phyloP scores from a whole-genome alignment of 2,113 vertebrate genomes.

The Chrysochloris asiatica region DNA sequence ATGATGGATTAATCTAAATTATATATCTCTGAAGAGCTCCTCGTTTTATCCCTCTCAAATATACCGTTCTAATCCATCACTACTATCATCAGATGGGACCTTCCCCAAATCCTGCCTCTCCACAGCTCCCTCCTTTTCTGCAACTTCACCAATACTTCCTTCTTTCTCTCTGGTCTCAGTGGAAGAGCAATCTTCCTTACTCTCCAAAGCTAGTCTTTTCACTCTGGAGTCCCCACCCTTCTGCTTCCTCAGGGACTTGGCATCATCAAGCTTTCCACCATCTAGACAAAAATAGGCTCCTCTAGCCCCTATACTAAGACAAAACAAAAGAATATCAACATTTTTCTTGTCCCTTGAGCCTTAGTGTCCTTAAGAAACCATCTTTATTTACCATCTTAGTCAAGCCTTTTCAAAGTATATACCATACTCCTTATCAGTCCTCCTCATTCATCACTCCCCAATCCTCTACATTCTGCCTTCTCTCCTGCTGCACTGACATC shows the following conservation, averaged over 20 bases:
- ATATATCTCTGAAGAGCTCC: not conserved
- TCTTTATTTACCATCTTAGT: not conserved
- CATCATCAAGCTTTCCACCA: constrained; percentile 4
- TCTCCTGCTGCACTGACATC: constrained; percentile 44
- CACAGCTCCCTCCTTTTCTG: constrained; percentile 11
- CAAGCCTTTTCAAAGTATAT: constrained; percentile 10
- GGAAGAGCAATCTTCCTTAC: not conserved
- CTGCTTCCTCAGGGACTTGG: not conserved
- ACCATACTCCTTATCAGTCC: not conserved
- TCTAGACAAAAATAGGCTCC: constrained; percentile 15
- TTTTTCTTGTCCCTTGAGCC: not conserved
- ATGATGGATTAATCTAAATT: not conserved
- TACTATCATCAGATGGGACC: not conserved
- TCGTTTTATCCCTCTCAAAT: constrained; percentile 42
- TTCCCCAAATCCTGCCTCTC: constrained; percentile 17
- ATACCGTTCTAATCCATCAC: not conserved
- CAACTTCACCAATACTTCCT: not conserved
- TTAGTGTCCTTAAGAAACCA: not conserved
- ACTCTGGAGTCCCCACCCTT: not conserved
- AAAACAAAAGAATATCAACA: constrained; percentile 10
- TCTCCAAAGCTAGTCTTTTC: not conserved
- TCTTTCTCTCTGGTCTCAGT: not conserved
- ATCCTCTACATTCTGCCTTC: constrained; percentile 29
- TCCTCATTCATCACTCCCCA: not conserved
- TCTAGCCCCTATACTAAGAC: constrained; percentile 43